Conservation (phyloP, 2,888 invertebrate genomes). For the Ellobium chinense region DNA sequence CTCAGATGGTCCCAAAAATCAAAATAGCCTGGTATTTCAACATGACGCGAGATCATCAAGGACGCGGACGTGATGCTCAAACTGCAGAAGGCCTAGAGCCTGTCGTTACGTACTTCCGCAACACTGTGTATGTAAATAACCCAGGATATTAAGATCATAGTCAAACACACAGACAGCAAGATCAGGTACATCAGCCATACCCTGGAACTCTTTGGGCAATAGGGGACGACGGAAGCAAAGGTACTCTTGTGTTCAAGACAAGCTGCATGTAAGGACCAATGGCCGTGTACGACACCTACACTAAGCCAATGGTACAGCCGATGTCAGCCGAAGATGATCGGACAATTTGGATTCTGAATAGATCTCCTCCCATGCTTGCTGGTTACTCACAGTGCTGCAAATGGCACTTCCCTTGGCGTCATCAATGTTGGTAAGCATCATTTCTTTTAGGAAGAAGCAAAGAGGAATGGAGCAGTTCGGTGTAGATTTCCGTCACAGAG, state of each 20-base stretch:
- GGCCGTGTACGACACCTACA: neutral
- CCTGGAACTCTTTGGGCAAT: slow-evolving; percentile 2
- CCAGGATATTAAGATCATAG: neutral
- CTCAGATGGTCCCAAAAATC: neutral
- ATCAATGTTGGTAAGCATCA: neutral
- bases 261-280: neutral
- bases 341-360: neutral
- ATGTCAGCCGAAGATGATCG: neutral
- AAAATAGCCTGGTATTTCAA: neutral
- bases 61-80: too few species aligned
- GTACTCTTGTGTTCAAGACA: neutral
- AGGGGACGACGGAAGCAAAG: neutral
- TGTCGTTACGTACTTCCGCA: neutral
- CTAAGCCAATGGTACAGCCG: neutral
- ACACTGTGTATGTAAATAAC: slow-evolving; percentile 1
- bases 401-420: neutral
- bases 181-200: too few species aligned
- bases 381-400: neutral
- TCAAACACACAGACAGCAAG: too few species aligned
- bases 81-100: neutral
- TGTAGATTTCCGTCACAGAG: too few species aligned
- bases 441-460: too few species aligned
- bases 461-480: too few species aligned
- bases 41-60: neutral
- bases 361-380: neutral